phyloP scores from a whole-genome alignment of 1,140 invertebrate species.

The Aradophagus sp. region DNA sequence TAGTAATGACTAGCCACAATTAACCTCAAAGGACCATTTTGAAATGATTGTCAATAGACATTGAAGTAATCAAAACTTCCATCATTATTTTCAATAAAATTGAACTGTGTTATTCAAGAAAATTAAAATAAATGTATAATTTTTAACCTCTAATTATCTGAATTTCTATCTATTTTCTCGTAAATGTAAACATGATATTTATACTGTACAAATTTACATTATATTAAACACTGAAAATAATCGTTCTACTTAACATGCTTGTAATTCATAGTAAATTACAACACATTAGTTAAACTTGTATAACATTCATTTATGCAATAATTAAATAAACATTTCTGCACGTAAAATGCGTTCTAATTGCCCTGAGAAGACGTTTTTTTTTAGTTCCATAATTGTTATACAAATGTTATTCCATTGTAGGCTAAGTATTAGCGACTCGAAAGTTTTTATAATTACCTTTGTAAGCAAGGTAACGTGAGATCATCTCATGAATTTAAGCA shows the following conservation, averaged over 20 bases:
- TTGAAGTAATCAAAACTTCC: not conserved
- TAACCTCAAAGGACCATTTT: constrained; percentile 8
- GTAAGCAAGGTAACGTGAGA: constrained; percentile 23
- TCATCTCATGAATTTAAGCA: not conserved
- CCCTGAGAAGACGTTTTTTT: not conserved
- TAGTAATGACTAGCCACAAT: constrained; percentile 21
- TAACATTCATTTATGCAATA: too few species aligned
- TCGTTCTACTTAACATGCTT: too few species aligned
- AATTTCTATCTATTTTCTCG: too few species aligned
- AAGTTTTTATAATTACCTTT: constrained; percentile 31
- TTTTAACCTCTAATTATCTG: too few species aligned
- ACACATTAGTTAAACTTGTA: too few species aligned
- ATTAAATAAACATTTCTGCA: too few species aligned
- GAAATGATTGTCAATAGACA: constrained; percentile 5
- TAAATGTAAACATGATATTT: too few species aligned
- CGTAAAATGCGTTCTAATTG: too few species aligned
- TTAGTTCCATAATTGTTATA: constrained; percentile 14
- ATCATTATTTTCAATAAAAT: not conserved
- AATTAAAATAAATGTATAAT: too few species aligned
- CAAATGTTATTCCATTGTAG: constrained; percentile 9
- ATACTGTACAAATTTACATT: too few species aligned
- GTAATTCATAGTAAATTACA: too few species aligned
- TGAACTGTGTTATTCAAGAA: constrained; percentile 3
- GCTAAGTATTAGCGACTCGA: constrained; percentile 9
- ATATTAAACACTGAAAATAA: too few species aligned